Evolutionary conservation across 2,797 vertebrate genomes (phyloP).

Genomic region (Xenops minutus): DNA sequence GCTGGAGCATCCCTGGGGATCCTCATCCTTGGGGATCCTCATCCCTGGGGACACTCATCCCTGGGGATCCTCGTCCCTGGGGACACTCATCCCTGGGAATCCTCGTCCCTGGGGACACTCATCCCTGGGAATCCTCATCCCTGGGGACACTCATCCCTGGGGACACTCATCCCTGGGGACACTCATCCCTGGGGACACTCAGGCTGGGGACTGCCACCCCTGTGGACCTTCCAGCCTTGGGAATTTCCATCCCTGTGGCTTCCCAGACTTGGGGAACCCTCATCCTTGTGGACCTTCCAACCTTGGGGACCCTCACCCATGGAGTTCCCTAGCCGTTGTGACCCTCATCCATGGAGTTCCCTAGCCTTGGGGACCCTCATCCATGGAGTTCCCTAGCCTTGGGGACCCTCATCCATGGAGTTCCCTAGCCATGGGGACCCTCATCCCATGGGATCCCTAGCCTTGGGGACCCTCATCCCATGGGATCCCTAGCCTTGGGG

Average conservation of each 20-base stretch:
- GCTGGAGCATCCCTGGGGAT: neutral
- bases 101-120: neutral
- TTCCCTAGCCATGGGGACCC: neutral
- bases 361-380: too few relatives aligned
- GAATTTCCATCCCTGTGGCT: neutral
- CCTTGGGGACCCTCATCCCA: neutral
- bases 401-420: neutral
- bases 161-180: neutral
- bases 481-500: too few relatives aligned
- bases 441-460: too few relatives aligned
- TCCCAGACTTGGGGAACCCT: neutral
- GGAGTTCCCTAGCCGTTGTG: neutral
- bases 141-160: neutral
- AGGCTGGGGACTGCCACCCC: neutral
- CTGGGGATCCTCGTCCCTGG: neutral
- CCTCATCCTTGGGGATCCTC: neutral
- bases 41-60: neutral
- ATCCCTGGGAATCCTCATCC: neutral
- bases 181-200: too few relatives aligned
- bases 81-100: neutral
- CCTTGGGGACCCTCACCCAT: neutral
- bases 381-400: neutral
- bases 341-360: neutral
- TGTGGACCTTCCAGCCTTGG: neutral
- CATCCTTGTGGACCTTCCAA: neutral